These are phyloP conservation scores for Himalopsyche anomala DNA, from an alignment of 2,888 invertebrate genomes.

Conservation along the genomic window DNA sequence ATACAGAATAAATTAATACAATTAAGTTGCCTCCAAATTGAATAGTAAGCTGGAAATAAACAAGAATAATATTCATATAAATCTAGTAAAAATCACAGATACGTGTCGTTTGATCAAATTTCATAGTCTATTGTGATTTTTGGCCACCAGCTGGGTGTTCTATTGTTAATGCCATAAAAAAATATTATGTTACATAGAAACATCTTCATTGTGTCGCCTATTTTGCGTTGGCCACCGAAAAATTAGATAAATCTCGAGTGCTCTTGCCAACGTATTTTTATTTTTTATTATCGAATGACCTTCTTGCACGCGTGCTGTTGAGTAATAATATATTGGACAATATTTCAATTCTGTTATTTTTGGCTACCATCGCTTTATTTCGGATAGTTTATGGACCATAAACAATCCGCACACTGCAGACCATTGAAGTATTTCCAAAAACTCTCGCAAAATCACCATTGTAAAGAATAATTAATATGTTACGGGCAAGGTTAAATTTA, in stretches of 20 bases:
- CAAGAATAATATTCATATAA: background rate
- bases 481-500: background rate
- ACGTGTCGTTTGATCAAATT: background rate
- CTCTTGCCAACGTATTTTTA: background rate
- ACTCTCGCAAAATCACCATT: background rate
- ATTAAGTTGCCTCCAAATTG: background rate
- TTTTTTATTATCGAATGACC: slow-evolving; percentile 14
- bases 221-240: slow-evolving; percentile 6
- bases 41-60: background rate
- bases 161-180: background rate
- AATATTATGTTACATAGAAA: background rate
- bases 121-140: background rate
- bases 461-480: slow-evolving; percentile 1
- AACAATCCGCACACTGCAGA: background rate
- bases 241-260: slow-evolving; percentile 3
- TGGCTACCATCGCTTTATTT: background rate
- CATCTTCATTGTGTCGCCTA: slow-evolving; percentile 8
- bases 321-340: slow-evolving; percentile 1
- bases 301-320: slow-evolving; percentile 8
- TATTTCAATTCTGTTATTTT: slow-evolving; percentile 7
- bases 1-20: too few species aligned
- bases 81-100: background rate
- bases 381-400: background rate
- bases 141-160: background rate
- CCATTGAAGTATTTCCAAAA: background rate